Evolutionary conservation across 35 echinoderm and acorn worm species (phyloP).

Genomic region (Acanthaster planci): DNA sequence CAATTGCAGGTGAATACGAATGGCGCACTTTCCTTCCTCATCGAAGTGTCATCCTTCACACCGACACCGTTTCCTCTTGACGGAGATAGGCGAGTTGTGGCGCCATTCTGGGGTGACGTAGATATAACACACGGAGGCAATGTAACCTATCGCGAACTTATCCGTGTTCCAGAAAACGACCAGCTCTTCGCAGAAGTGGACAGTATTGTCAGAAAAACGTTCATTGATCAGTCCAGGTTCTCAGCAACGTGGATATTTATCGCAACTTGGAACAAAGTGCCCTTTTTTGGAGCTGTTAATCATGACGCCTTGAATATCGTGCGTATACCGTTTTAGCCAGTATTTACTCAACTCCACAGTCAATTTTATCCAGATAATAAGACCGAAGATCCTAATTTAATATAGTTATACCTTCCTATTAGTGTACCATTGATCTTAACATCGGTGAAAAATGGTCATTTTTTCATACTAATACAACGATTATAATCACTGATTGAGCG

Average conservation of each 20-base stretch:
- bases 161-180: neutral
- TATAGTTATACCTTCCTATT: too few relatives aligned
- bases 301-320: too few relatives aligned
- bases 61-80: slow-evolving; percentile 29
- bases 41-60: neutral
- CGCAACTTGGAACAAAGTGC: slow-evolving; percentile 43
- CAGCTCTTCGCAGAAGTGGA: neutral
- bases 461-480: too few relatives aligned
- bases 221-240: slow-evolving; percentile 17
- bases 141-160: slow-evolving; percentile 27
- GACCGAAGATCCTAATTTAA: too few relatives aligned
- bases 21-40: slow-evolving; percentile 46
- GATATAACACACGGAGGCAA: slow-evolving; percentile 20
- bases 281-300: slow-evolving; percentile 3
- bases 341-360: too few relatives aligned
- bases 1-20: slow-evolving; percentile 43
- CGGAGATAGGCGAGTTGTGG: neutral
- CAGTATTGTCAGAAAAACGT: slow-evolving; percentile 1
- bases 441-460: too few relatives aligned
- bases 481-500: too few relatives aligned
- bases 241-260: slow-evolving; percentile 36
- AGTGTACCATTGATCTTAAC: too few relatives aligned
- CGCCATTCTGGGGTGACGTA: slow-evolving; percentile 52
- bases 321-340: too few relatives aligned
- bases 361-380: too few relatives aligned